phyloP scores from a whole-genome alignment of 2,888 invertebrate genomes.

The Ceratothoa steindachneri region DNA sequence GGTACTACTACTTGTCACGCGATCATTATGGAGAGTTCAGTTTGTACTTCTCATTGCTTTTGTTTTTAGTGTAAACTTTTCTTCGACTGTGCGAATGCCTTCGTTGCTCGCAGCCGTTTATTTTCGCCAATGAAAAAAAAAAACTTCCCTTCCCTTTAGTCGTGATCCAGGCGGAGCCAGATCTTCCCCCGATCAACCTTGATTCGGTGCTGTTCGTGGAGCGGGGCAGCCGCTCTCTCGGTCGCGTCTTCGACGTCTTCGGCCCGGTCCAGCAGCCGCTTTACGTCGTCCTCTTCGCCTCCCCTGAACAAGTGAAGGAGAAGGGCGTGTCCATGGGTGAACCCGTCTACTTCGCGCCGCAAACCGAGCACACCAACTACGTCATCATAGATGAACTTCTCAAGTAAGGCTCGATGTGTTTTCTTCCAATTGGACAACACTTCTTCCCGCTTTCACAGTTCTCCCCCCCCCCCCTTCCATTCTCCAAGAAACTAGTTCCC shows the following conservation, averaged over 20 bases:
- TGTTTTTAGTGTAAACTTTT: too few species aligned
- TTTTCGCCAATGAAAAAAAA: background rate
- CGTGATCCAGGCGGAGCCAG: conserved; percentile 67
- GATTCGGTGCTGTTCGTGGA: conserved; percentile 83
- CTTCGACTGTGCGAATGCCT: too few species aligned
- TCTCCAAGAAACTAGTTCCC: background rate
- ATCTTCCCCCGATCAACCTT: conserved; percentile 73
- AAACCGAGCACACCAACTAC: conserved; percentile 63
- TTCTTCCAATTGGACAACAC: background rate
- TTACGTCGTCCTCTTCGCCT: conserved; percentile 88
- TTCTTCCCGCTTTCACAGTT: conserved; percentile 7
- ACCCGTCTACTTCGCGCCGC: conserved; percentile 77
- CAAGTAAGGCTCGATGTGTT: conserved; percentile 47
- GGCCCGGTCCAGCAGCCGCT: conserved; percentile 79
- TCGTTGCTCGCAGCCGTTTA: too few species aligned
- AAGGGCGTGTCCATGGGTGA: conserved; percentile 65
- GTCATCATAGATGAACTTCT: conserved; percentile 50
- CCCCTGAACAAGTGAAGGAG: conserved; percentile 66
- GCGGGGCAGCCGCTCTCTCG: conserved; percentile 68
- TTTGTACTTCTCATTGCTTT: background rate
- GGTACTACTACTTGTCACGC: too few species aligned
- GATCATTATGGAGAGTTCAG: background rate
- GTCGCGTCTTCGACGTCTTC: conserved; percentile 84
- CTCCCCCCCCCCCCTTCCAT: background rate
- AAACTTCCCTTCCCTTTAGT: conserved; percentile 57